Conservation (phyloP, 2,888 invertebrate species). For the Loripinus fragilis region DNA sequence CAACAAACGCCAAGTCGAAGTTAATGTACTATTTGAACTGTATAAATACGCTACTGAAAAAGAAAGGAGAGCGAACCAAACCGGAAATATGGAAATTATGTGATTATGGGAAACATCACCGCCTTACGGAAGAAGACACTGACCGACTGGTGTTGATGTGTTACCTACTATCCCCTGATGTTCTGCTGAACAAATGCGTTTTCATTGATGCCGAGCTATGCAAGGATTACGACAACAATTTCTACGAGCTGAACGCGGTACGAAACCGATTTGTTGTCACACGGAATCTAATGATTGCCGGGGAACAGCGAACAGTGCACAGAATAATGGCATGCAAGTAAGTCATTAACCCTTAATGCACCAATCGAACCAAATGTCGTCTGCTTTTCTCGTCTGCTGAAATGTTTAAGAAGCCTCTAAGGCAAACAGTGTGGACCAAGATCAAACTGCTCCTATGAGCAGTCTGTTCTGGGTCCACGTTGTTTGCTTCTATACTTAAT, state of each 20-base stretch:
- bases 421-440: too few species aligned
- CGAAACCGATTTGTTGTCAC: constrained; percentile 27
- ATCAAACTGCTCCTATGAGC: too few species aligned
- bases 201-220: constrained; percentile 26
- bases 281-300: constrained; percentile 27
- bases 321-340: constrained; percentile 31
- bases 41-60: constrained; percentile 29
- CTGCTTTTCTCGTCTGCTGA: too few species aligned
- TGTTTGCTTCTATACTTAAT: too few species aligned
- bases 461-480: too few species aligned
- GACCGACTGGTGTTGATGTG: constrained; percentile 27
- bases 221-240: constrained; percentile 33
- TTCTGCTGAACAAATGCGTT: constrained; percentile 31
- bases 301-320: constrained; percentile 24
- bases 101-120: constrained; percentile 26
- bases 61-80: constrained; percentile 24
- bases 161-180: constrained; percentile 31
- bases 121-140: constrained; percentile 26
- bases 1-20: constrained; percentile 24
- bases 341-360: neutral
- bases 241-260: constrained; percentile 30
- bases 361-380: too few species aligned
- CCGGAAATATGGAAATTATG: constrained; percentile 29
- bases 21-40: constrained; percentile 36
- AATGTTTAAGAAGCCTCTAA: too few species aligned